A percentile compares a stretch with the other conserved stretches of the same genome.
phyloP scores from a whole-genome alignment of 2,888 invertebrate genomes.

The Herminia tarsipennalis region DNA sequence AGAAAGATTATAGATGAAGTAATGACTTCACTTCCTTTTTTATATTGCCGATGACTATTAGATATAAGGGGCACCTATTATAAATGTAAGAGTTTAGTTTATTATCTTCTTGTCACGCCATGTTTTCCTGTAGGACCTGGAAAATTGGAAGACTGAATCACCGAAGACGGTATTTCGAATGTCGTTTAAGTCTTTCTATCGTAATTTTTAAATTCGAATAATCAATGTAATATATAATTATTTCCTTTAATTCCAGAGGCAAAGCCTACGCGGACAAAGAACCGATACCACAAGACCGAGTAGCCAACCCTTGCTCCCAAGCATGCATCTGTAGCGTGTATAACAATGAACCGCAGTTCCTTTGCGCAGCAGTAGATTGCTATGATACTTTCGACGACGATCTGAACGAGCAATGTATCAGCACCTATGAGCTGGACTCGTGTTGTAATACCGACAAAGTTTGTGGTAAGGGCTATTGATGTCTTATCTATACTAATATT shows the following conservation, averaged over 20 bases:
- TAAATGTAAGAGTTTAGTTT: too few relatives aligned
- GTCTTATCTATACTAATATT: too few relatives aligned
- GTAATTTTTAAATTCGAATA: too few relatives aligned
- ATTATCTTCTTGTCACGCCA: too few relatives aligned
- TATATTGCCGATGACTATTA: too few relatives aligned
- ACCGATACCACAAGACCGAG: conserved; percentile 61
- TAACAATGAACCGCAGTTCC: conserved; percentile 58
- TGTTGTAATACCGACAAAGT: conserved; percentile 74
- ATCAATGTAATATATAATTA: not conserved
- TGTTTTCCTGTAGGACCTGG: too few relatives aligned
- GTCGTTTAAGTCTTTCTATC: not conserved
- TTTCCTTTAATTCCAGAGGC: conserved; percentile 64
- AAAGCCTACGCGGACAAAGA: conserved; percentile 58
- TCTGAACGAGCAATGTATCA: conserved; percentile 63
- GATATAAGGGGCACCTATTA: too few relatives aligned
- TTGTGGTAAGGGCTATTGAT: conserved; percentile 61
- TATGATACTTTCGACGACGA: conserved; percentile 68
- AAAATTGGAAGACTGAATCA: too few relatives aligned
- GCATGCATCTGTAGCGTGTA: conserved; percentile 66
- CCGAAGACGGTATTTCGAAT: not conserved
- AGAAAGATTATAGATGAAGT: too few relatives aligned
- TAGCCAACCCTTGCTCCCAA: conserved; percentile 71
- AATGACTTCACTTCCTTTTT: too few relatives aligned
- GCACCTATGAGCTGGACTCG: conserved; percentile 66
- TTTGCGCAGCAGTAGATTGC: conserved; percentile 77